Percentiles rank a stretch among this genome's conserved stretches.
Conservation (phyloP, 1,140 invertebrate genomes). For the Ceratosolen fusciceps region DNA sequence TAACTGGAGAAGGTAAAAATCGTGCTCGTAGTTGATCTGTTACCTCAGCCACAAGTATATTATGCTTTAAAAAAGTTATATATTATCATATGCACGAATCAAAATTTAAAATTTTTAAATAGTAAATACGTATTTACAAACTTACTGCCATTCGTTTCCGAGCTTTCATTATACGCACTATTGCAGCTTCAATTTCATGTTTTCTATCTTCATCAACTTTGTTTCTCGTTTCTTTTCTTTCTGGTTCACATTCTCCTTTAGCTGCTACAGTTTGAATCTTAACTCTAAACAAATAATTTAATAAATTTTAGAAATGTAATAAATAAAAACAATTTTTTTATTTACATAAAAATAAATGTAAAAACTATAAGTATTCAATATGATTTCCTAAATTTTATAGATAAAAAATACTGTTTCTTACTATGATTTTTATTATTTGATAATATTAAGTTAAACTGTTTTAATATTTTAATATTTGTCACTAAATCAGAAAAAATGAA, state of each 20-base stretch:
- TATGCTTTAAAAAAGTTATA: slow-evolving; percentile 77
- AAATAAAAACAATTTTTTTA: no score
- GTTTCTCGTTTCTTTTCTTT: slow-evolving; percentile 95
- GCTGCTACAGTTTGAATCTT: slow-evolving; percentile 96
- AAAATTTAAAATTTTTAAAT: no score
- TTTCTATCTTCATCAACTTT: slow-evolving; percentile 99
- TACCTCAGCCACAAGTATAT: slow-evolving; percentile 96
- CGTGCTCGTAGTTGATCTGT: slow-evolving; percentile 96
- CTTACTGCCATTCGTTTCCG: slow-evolving; percentile 91
- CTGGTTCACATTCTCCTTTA: slow-evolving; percentile 98
- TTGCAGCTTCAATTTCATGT: slow-evolving; percentile 99
- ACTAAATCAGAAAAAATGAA: no score
- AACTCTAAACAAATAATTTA: slow-evolving; percentile 74
- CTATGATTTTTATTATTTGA: no score
- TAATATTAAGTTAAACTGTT: no score
- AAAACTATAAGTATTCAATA: no score
- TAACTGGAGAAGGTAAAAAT: slow-evolving; percentile 96
- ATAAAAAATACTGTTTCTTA: no score
- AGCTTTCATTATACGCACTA: slow-evolving; percentile 99
- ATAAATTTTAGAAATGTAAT: no score
- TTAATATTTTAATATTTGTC: no score
- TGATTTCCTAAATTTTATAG: no score
- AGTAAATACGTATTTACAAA: slow-evolving; percentile 47
- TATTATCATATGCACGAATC: slow-evolving; percentile 41
- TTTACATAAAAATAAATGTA: no score